Evolutionary conservation across 2,113 vertebrate genomes (phyloP), one percentile per base, ranked within the genome.

Genomic region (Apaloderma vittatum): DNA sequence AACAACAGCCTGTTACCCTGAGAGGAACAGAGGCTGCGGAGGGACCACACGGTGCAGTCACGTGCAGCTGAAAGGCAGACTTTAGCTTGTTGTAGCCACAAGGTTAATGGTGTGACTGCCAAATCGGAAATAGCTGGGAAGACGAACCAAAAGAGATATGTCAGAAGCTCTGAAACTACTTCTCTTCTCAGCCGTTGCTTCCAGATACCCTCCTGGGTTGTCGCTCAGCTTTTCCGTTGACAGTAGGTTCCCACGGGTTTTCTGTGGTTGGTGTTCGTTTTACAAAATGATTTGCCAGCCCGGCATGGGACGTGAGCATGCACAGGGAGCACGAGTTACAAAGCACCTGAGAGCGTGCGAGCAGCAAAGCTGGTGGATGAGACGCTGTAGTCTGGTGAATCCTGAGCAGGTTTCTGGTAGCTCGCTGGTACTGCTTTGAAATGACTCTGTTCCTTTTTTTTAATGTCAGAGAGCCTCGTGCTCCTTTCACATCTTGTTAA

Each of bases 61-160:
- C 23, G 2, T 4, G 1, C 32, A 10, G 4, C 1, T 49, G 61
- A 49, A 84, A 24, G 30, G 17, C 4, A 32, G 30, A 2, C 37
- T 40, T 62, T 36, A 49, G 27, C 27, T 55, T 48, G 29, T 23
- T 57, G 54, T 45, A 21, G 15, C 49, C 48, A n/a, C 15, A 37
- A 63, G 19, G 17, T 45, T 46, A 68, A 36, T 24, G 17, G 26
- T 32, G 18, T 36, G 66, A 37, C 54, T 45, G 21, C 43, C 70
- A 51, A 52, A 20, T 3, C 51, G 32, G 32, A 68, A 54, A 58
- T 46, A 12, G 13, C 45, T 58, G 70, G 37, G 49, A 54, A 61
- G 46, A 24, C 26, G 46, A 92, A 61, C 26, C 40, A 17, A 7
- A 11, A n/a, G 27, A 67, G 9, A 2, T 4, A 0, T 88, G 66